Base-by-base conservation (phyloP, 1,140 invertebrate species). In the Aphis craccivora region DNA sequence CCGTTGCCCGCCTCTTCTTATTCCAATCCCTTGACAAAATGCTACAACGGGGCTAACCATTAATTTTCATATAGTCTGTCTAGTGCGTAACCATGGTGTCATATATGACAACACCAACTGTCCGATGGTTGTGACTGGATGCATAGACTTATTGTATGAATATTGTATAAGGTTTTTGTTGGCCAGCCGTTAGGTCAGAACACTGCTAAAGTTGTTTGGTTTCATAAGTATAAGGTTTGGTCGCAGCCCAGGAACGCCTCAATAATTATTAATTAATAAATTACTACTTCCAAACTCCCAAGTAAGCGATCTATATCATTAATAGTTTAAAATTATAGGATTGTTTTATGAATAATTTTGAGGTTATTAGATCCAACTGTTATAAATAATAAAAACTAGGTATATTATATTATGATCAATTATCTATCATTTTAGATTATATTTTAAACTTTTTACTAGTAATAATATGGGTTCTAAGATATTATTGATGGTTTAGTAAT, bases 211-310 rank as follows among this genome's bases (percentile, higher is more conserved):
- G 91, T 93, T 93, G 5, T 18, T 51, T 92, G 25, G 35, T 1
- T 20, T 20, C 48, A 51, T 93, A 93, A 93, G 91, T 93, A 93
- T 93, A 93, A 37, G 81, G 91, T 93, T 53, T 51, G 35, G 35
- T 43, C 40, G 30, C 48, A 37, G 51, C 55, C 45, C 35, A 53
- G 76, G n/a, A 81, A 84, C 48, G 76, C 91, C 35, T 86, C 7
- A 37, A 51, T 84, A 81, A 84, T 84, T 92, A 84, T 93, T 93
- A 81, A 93, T 93, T 84, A 93, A 84, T 92, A 92, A 92, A 84
- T 93, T 14, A 83, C 37, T 25, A 67, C 53, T 11, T 90, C 30
- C 30, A 30, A 90, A 67, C 53, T 30, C 5, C 22, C 22, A 90
- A 90, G 89, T 90, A 67, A 90, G 89, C 37, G 20, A 43, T 67